Percentiles rank a stretch among this genome's conserved stretches.
Evolutionary conservation across 1,140 invertebrate genomes (phyloP).

Genomic region (Callitettix versicolor): DNA sequence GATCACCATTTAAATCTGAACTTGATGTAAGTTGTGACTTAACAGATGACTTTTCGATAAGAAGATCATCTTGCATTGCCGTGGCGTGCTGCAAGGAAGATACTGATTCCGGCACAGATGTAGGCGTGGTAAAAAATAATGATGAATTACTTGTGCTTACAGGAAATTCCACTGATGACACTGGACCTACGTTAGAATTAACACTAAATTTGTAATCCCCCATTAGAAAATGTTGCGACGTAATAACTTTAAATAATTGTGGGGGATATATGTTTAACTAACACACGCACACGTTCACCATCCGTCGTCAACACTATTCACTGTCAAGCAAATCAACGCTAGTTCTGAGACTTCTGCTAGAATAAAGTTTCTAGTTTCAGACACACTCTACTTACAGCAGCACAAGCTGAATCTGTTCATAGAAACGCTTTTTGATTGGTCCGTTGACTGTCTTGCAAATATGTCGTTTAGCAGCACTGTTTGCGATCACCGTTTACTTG

Average conservation of each 20-base stretch:
- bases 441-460: too few species aligned
- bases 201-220: slow-evolving; percentile 39
- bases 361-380: not conserved
- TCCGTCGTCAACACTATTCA: slow-evolving; percentile 18
- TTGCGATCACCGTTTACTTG: too few species aligned
- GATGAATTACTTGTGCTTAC: slow-evolving; percentile 31
- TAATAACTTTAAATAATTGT: slow-evolving; percentile 10
- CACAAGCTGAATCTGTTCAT: not conserved
- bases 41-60: slow-evolving; percentile 35
- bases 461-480: too few species aligned
- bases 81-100: slow-evolving; percentile 23
- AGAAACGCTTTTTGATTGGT: not conserved
- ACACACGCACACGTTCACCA: slow-evolving; percentile 18
- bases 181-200: slow-evolving; percentile 27
- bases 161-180: slow-evolving; percentile 37
- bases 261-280: slow-evolving; percentile 11
- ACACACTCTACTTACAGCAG: not conserved
- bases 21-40: slow-evolving; percentile 30
- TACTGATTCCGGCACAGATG: slow-evolving; percentile 25
- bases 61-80: slow-evolving; percentile 43
- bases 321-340: slow-evolving; percentile 12
- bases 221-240: slow-evolving; percentile 31
- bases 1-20: slow-evolving; percentile 25
- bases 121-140: slow-evolving; percentile 35
- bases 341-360: slow-evolving; percentile 13